A percentile compares a stretch with the other conserved stretches of the same genome.
These are phyloP conservation scores for Balearica regulorum DNA, from an alignment of 2,797 vertebrate species.

Conservation along the genomic window DNA sequence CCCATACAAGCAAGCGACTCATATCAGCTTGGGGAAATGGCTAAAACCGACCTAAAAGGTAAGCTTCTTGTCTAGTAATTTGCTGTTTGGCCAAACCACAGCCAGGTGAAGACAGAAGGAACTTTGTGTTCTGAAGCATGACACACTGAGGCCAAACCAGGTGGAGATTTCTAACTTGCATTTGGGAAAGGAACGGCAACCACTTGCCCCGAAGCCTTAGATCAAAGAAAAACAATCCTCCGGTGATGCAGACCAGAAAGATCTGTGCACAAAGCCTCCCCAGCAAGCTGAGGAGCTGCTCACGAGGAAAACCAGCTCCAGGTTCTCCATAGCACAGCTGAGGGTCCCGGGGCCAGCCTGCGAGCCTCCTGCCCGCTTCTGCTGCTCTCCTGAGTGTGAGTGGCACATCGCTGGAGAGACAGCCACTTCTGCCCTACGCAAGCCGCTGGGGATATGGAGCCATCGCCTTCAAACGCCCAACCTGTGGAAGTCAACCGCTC, in stretches of 20 bases:
- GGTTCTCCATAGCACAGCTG: not conserved
- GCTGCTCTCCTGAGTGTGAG: not conserved
- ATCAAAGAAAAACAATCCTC: too few species aligned
- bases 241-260: rapidly evolving
- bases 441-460: not conserved
- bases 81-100: not conserved
- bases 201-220: rapidly evolving
- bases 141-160: not conserved
- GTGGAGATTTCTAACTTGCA: not conserved
- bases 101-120: not conserved
- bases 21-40: rapidly evolving
- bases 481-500: rapidly evolving
- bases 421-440: rapidly evolving
- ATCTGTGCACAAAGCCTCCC: rapidly evolving
- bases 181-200: not conserved
- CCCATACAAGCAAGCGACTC: rapidly evolving
- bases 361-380: not conserved
- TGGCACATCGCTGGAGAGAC: not conserved
- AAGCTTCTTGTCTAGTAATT: not conserved
- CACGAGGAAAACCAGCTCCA: not conserved
- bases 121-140: rapidly evolving
- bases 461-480: not conserved
- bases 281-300: not conserved
- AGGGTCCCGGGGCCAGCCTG: too few species aligned
- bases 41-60: rapidly evolving